Conservation (phyloP, 2,113 vertebrate species). For the Uria lomvia region DNA sequence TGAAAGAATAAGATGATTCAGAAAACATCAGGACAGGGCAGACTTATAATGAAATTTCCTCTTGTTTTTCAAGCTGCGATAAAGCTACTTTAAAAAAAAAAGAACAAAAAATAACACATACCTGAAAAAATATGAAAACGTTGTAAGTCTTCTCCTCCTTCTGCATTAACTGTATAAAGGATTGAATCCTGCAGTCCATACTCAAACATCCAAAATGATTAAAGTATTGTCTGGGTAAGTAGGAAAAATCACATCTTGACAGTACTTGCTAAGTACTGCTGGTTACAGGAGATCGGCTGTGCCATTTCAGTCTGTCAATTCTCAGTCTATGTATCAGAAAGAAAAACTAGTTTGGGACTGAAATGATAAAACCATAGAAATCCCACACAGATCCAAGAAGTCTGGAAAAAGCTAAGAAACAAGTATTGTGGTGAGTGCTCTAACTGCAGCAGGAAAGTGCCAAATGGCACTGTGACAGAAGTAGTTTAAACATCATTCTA, state of each 20-base stretch:
- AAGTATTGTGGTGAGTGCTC: not conserved
- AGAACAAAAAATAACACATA: not conserved
- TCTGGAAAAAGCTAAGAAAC: not conserved
- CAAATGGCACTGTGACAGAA: not conserved
- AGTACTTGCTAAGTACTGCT: not conserved
- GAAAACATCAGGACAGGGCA: not conserved
- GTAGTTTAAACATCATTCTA: not conserved
- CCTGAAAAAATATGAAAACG: not conserved
- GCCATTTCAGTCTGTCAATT: not conserved
- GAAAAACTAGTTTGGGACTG: not conserved
- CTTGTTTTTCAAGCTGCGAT: not conserved
- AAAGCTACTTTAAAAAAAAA: not conserved
- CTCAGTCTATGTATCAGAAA: not conserved
- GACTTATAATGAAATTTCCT: not conserved
- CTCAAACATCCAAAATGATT: not conserved
- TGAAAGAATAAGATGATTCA: not conserved
- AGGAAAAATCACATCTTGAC: not conserved
- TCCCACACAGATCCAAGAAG: not conserved
- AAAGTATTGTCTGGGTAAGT: not conserved
- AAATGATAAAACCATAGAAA: not conserved
- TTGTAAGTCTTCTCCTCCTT: not conserved
- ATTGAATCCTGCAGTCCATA: not conserved
- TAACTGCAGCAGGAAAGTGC: not conserved
- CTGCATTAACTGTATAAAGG: not conserved
- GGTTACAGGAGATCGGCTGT: not conserved